Percentiles rank a stretch among this genome's conserved stretches.
phyloP scores from a whole-genome alignment of 2,888 invertebrate species.

The Elysia crispata region DNA sequence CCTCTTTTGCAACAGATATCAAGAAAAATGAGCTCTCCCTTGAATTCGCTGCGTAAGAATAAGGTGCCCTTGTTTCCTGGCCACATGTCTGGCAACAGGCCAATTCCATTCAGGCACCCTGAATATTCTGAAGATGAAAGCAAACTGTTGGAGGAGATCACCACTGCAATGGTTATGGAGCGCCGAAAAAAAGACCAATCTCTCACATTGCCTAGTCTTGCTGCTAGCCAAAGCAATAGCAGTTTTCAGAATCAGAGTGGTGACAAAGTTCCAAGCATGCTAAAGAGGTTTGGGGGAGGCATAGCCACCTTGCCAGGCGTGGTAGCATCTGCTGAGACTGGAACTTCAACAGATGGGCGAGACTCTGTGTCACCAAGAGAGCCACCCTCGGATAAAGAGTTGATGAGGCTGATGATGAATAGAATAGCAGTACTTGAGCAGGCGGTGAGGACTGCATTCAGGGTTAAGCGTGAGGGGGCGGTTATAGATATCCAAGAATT shows the following conservation, averaged over 20 bases:
- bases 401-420: conserved; percentile 75
- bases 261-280: conserved; percentile 32
- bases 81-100: conserved; percentile 57
- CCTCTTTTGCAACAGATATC: background rate
- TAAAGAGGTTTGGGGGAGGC: background rate
- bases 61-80: conserved; percentile 51
- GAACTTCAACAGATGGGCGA: background rate
- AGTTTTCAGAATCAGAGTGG: too few relatives aligned
- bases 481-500: too few relatives aligned
- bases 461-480: too few relatives aligned
- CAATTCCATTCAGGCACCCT: conserved; percentile 65
- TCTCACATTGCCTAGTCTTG: conserved; percentile 61
- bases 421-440: conserved; percentile 69
- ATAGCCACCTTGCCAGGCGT: background rate
- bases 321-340: background rate
- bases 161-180: conserved; percentile 67
- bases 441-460: conserved; percentile 55
- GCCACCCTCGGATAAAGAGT: conserved; percentile 70
- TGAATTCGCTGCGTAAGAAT: conserved; percentile 43
- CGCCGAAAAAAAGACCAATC: conserved; percentile 62
- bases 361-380: background rate
- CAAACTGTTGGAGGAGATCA: conserved; percentile 71
- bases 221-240: background rate
- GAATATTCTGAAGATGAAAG: conserved; percentile 70
- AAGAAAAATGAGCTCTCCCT: conserved; percentile 45